These are phyloP conservation scores for Toxotes lorentzi DNA, from an alignment of 2,797 vertebrate genomes.

Conservation along the genomic window DNA sequence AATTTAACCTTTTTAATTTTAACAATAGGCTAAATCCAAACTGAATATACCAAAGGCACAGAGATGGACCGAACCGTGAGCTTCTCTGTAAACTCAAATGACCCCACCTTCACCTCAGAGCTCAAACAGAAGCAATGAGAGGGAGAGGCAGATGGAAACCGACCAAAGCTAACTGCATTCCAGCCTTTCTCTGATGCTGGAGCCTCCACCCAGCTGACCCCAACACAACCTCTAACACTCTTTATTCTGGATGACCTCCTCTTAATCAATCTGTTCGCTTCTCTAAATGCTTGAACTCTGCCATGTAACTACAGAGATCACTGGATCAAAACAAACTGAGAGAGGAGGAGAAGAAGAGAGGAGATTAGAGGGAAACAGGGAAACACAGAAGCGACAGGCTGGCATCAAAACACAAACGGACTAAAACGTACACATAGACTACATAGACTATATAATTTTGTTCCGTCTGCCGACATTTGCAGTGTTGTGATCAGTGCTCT, in stretches of 20 bases:
- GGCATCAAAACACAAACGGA: slow-evolving; percentile 33
- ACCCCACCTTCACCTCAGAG: slow-evolving; percentile 16
- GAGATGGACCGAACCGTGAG: not conserved
- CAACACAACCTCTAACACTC: slow-evolving; percentile 22
- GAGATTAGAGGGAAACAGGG: not conserved
- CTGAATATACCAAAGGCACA: not conserved
- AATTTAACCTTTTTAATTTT: not conserved
- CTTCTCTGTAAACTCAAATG: not conserved
- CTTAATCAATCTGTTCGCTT: slow-evolving; percentile 25
- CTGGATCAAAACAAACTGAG: slow-evolving; percentile 6
- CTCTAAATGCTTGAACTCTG: slow-evolving; percentile 40
- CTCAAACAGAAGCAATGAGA: slow-evolving; percentile 9
- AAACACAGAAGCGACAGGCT: not conserved
- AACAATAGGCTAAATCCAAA: not conserved
- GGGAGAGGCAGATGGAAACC: slow-evolving; percentile 40
- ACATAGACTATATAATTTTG: not conserved
- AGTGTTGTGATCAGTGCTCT: not conserved
- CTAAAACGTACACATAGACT: not conserved
- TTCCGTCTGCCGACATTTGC: not conserved
- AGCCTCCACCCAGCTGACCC: slow-evolving; percentile 45
- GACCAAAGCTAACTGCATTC: slow-evolving; percentile 38
- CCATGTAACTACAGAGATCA: slow-evolving; percentile 24
- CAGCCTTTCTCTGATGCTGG: slow-evolving; percentile 9
- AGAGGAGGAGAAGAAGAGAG: not conserved
- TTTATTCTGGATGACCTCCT: slow-evolving; percentile 50